A percentile compares a stretch with the other conserved stretches of the same genome.
phyloP scores from a whole-genome alignment of 2,113 vertebrate species.

The Emydocephalus ijimae region DNA sequence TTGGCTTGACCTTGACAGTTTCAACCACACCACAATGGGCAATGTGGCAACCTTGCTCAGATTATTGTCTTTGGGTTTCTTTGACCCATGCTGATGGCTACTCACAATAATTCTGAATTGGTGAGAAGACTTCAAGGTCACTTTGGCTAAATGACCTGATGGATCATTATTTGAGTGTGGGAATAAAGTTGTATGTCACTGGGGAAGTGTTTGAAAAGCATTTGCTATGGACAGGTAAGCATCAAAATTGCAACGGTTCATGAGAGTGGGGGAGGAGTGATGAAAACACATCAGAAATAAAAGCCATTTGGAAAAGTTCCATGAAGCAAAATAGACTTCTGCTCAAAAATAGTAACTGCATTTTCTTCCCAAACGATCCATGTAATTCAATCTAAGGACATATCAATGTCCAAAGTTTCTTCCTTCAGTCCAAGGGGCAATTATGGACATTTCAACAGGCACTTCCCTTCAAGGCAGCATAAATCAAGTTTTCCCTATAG shows the following conservation, averaged over 20 bases:
- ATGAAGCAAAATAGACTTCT: background rate
- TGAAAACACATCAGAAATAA: conserved; percentile 13
- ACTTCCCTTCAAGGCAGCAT: background rate
- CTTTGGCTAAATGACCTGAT: background rate
- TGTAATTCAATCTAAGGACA: conserved; percentile 11
- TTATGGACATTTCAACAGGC: background rate
- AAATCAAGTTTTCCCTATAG: background rate
- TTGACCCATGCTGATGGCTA: background rate
- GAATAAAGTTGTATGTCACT: background rate
- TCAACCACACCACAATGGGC: background rate
- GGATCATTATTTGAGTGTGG: background rate
- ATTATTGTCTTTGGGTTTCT: background rate
- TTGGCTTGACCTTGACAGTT: background rate
- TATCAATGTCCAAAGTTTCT: background rate
- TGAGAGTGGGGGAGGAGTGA: background rate
- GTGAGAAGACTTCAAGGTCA: background rate
- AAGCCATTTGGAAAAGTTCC: background rate
- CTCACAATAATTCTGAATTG: background rate
- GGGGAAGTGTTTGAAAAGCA: background rate
- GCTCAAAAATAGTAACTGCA: conserved; percentile 9
- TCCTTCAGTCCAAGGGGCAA: background rate
- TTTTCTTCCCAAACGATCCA: conserved; percentile 11
- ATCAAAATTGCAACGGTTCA: background rate
- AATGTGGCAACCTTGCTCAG: background rate
- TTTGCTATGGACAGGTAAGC: background rate